Percentiles rank a stretch among this genome's conserved stretches.
Evolutionary conservation across 2,797 vertebrate genomes (phyloP).

Genomic region (Nyctalus aviator): DNA sequence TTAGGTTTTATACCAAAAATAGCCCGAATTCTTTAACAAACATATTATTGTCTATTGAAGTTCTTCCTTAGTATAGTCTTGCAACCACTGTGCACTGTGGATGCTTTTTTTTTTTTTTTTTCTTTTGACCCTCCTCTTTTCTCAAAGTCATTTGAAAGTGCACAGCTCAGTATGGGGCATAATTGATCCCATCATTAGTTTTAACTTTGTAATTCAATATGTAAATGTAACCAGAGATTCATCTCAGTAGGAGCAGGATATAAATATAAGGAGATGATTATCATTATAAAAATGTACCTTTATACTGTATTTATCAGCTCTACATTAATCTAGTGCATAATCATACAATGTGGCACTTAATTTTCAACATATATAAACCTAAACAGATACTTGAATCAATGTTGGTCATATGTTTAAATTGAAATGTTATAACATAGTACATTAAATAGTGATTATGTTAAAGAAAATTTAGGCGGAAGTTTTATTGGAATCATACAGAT

Average conservation of each 20-base stretch:
- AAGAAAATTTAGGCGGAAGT: background rate
- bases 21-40: constrained; percentile 19
- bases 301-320: constrained; percentile 61
- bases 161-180: constrained; percentile 85
- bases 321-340: constrained; percentile 30
- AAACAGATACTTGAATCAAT: constrained; percentile 42
- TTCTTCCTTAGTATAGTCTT: constrained; percentile 38
- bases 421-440: background rate
- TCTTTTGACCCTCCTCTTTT: constrained; percentile 83
- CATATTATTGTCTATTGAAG: background rate
- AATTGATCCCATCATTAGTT: constrained; percentile 86
- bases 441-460: constrained; percentile 45
- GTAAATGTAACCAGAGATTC: constrained; percentile 83
- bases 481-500: background rate
- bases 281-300: constrained; percentile 74
- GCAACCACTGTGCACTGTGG: constrained; percentile 44
- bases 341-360: constrained; percentile 50
- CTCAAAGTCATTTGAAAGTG: constrained; percentile 84
- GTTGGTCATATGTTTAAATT: constrained; percentile 52
- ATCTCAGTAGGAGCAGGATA: constrained; percentile 85
- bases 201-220: constrained; percentile 85
- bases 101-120: constrained; percentile 61
- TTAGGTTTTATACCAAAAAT: background rate
- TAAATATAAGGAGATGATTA: constrained; percentile 84
- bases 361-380: constrained; percentile 18